Evolutionary conservation across 2,113 vertebrate species (phyloP).

Genomic region (Clinocottus analis): DNA sequence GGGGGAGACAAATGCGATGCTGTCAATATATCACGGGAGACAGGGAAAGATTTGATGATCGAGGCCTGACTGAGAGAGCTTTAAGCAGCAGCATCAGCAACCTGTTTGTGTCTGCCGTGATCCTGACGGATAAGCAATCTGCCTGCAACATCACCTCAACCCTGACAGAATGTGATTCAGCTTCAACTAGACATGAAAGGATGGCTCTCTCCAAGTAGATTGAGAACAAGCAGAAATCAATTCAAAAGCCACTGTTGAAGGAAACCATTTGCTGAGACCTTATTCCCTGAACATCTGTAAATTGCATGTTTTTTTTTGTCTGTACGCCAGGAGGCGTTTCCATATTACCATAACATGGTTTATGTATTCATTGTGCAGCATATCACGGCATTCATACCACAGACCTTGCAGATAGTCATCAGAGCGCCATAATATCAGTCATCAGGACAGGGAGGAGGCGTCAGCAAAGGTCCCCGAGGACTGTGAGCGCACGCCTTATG

Average conservation of each 20-base stretch:
- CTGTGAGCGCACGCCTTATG: constrained; percentile 16
- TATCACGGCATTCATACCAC: constrained; percentile 2
- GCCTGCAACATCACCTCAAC: constrained; percentile 68
- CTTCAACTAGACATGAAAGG: constrained; percentile 68
- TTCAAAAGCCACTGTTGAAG: constrained; percentile 33
- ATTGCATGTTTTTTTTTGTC: constrained; percentile 1
- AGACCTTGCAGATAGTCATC: constrained; percentile 4
- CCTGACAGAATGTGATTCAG: constrained; percentile 69
- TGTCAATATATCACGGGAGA: constrained; percentile 76
- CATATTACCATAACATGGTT: constrained; percentile 1
- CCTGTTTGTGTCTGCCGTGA: constrained; percentile 76
- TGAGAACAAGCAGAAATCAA: constrained; percentile 54
- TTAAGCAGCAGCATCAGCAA: constrained; percentile 80
- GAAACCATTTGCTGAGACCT: constrained; percentile 16
- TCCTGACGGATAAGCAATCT: constrained; percentile 80
- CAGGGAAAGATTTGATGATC: constrained; percentile 76
- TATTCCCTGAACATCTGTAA: constrained; percentile 15
- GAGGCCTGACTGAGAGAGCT: constrained; percentile 69
- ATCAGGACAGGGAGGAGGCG: constrained; percentile 2
- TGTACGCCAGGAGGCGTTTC: not conserved
- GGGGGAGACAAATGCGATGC: constrained; percentile 61
- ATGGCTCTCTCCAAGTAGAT: constrained; percentile 59
- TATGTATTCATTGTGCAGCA: not conserved
- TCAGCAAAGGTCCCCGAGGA: constrained; percentile 35
- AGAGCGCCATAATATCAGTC: constrained; percentile 36